These are phyloP conservation scores for Cryptoprocta ferox DNA, from an alignment of 2,797 vertebrate genomes.

Conservation along the genomic window DNA sequence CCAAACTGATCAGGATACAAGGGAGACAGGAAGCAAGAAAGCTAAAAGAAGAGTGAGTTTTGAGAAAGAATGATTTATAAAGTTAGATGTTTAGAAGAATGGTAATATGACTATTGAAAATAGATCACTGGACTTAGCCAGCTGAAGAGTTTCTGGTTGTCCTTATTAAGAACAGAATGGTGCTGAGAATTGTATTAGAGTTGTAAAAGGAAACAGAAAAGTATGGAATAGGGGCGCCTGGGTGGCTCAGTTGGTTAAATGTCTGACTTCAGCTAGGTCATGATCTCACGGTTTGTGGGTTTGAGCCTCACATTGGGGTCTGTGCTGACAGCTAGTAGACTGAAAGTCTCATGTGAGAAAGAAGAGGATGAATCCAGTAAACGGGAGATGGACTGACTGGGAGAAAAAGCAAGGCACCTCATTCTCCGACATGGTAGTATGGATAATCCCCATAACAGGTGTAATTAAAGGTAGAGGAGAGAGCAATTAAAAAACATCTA, in stretches of 20 bases:
- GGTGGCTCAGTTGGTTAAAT: too few species aligned
- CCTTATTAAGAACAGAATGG: background rate
- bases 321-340: background rate
- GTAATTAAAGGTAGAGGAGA: background rate
- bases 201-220: conserved; percentile 13
- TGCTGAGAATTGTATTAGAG: background rate
- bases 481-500: background rate
- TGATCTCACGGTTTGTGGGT: too few species aligned
- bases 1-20: background rate
- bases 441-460: background rate
- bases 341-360: background rate
- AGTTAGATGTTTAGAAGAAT: background rate
- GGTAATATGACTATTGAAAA: background rate
- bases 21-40: background rate
- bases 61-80: background rate
- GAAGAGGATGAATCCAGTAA: background rate
- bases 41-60: background rate
- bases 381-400: background rate
- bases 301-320: too few species aligned
- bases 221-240: background rate
- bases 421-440: background rate
- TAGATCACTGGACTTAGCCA: background rate
- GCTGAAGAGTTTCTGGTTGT: background rate
- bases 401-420: background rate
- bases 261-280: too few species aligned